phyloP scores from a whole-genome alignment of 2,113 vertebrate species.

The Thalassarche chlororhynchos region DNA sequence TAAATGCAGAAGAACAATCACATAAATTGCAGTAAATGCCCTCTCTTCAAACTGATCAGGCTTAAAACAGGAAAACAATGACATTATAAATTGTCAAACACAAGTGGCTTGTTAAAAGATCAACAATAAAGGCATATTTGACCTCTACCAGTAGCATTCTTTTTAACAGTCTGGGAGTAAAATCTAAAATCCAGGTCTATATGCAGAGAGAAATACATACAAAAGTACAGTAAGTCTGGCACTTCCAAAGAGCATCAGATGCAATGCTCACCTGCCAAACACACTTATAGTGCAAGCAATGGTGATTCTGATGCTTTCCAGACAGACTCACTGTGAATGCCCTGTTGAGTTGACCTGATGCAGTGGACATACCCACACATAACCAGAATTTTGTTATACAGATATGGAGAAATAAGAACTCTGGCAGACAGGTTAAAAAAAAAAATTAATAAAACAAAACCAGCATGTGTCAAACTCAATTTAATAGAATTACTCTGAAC shows the following conservation, averaged over 20 bases:
- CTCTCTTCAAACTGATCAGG: background rate
- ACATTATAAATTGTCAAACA: background rate
- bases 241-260: background rate
- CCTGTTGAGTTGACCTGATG: background rate
- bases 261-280: background rate
- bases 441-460: background rate
- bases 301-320: background rate
- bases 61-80: background rate
- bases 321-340: background rate
- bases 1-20: background rate
- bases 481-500: background rate
- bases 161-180: background rate
- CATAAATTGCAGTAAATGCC: background rate
- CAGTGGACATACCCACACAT: background rate
- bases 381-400: fast-evolving
- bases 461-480: background rate
- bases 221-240: background rate
- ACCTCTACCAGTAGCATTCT: background rate
- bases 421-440: background rate
- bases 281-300: background rate
- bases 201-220: background rate
- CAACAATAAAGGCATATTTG: background rate
- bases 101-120: background rate
- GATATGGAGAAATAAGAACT: background rate
- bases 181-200: background rate